These are phyloP conservation scores for Paramacrobiotus metropolitanus DNA, from an alignment of 1,140 invertebrate species.

Conservation along the genomic window DNA sequence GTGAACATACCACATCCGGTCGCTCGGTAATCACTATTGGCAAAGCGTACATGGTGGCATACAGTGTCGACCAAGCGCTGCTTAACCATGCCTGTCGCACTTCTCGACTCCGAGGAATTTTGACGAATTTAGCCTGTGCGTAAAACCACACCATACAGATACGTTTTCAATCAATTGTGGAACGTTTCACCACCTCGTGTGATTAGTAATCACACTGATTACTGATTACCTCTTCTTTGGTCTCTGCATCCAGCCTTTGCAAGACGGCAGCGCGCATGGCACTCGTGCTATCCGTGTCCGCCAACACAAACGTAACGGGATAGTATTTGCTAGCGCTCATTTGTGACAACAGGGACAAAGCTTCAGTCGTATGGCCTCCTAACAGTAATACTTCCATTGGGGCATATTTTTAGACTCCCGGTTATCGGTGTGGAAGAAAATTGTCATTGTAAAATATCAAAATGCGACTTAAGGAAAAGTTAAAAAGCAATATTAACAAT, in stretches of 20 bases:
- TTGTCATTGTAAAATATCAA: no score
- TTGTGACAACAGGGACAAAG: slow-evolving; percentile 41
- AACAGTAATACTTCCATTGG: no score
- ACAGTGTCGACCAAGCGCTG: slow-evolving; percentile 48
- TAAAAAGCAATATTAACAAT: no score
- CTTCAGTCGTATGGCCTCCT: slow-evolving; percentile 67
- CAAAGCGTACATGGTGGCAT: slow-evolving; percentile 39
- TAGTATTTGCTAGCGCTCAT: slow-evolving; percentile 34
- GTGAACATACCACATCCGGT: slow-evolving; percentile 37
- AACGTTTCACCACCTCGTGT: neutral
- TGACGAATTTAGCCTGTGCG: slow-evolving; percentile 29
- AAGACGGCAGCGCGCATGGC: no score
- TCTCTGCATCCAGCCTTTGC: no score
- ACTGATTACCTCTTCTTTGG: slow-evolving; percentile 25
- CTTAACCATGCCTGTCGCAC: slow-evolving; percentile 63
- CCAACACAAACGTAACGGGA: slow-evolving; percentile 49
- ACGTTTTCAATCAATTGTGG: slow-evolving; percentile 4
- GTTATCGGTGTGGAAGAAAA: no score
- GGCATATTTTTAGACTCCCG: no score
- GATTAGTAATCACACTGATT: neutral
- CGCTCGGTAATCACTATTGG: slow-evolving; percentile 39
- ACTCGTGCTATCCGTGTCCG: slow-evolving; percentile 51
- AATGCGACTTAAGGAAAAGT: no score
- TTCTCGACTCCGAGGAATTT: slow-evolving; percentile 55
- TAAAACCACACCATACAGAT: no score